Base-by-base conservation (phyloP, 1,140 invertebrate species). In the Hyles vespertilio region DNA sequence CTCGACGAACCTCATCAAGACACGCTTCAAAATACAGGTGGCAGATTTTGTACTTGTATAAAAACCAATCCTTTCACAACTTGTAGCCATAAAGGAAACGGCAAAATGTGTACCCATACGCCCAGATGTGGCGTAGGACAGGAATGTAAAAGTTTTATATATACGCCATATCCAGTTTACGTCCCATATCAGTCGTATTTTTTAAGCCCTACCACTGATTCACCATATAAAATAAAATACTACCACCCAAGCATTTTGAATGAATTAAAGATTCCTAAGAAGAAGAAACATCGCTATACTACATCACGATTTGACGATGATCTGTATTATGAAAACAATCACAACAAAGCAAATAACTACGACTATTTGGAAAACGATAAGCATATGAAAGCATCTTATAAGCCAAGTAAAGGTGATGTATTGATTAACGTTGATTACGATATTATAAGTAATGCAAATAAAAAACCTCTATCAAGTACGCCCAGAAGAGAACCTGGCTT, bases 321-420 rank as follows among this genome's bases (percentile, higher is more conserved):
- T 56, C 60, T 70, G 43, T 70, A 70, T 64, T 70, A 70, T 50
- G 61, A 69, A 44, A 59, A 62, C 46, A 57, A 57, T 11, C 36
- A 47, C 5, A 43, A 56, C 32, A 47, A 58, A 54, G 36, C 32
- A 45, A 54, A 45, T 2, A 11, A 54, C 43, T 32, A 56, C 33
- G 44, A 56, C 33, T 48, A 56, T 36, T 56, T 36, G n/a, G 44
- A 47, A 48, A 34, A 48, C 32, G 44, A 48, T 47, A 12, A 44
- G 6, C 36, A 40, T 40, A 11, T 4, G 4, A 40, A 66, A 55
- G 11, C 33, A 12, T 3, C 33, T 59, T 40, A 48, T 56, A 54
- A 58, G 4, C 46, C 57, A 48, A 58, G 44, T 33, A 54, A 60
- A 7, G 53, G 49, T 47, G 47, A 65, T 9, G 32, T 52, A 10